Evolutionary conservation across 2,888 invertebrate species (phyloP), one percentile per base, ranked within the genome.

Genomic region (Torymus auratus): DNA sequence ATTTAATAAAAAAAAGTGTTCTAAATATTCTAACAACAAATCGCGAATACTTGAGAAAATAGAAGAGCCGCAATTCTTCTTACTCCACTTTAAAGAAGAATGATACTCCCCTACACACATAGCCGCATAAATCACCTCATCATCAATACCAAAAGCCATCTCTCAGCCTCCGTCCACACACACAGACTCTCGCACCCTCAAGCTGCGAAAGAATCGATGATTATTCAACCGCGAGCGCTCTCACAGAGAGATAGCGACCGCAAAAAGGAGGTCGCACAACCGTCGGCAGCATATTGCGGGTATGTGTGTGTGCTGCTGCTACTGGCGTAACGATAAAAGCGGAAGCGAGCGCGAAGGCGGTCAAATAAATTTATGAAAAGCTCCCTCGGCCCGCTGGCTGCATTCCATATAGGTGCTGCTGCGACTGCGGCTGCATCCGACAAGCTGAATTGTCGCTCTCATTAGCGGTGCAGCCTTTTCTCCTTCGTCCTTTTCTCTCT

Each of bases 371-470:
- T 88, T 88, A 88, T 88, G 88, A 88, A 88, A 70, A 87, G 87
- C 84, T 85, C 82, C 41, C 67, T 17, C 61, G 10, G 41, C 5
- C 84, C 85, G 85, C 85, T 86, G 88, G 86, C 87, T 87, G 88
- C 88, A 88, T 88, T 87, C 88, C 88, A 86, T 85, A 85, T 84
- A 83, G 86, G 5, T 28, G 28, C 28, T 28, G 85, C 86, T 86
- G 76, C 56, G 41, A 41, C 41, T 15, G 72, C 20, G n/a, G 14
- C 88, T 86, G 87, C 88, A 84, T 71, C 85, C 87, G 88, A 88
- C 88, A 88, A 86, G 85, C 87, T 88, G 88, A 88, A 88, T 89
- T 88, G 89, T 88, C 87, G 88, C 87, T 88, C 88, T 89, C 89
- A 89, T 89, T 89, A 89, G 87, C 88, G 88, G 86, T 84, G 28